Evolutionary conservation across 1,140 invertebrate species (phyloP), one percentile per base, ranked within the genome.

Genomic region (Penaeus indicus): DNA sequence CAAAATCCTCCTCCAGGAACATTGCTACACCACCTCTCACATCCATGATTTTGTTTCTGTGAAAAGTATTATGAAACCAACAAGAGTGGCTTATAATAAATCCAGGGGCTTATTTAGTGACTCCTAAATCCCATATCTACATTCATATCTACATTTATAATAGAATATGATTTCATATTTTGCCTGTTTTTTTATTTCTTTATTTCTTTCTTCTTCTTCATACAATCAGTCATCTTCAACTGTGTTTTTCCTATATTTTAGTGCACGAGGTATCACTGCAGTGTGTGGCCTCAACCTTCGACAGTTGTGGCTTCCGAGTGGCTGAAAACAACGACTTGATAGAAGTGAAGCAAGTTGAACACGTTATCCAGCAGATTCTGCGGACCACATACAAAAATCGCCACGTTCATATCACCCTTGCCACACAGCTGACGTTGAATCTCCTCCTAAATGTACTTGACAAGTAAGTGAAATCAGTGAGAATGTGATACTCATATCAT

Each of bases 361-460:
- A 89, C n/a, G 84, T 88, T 13, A 81, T 89, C n/a, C 47, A 78
- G 19, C 81, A 79, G 27, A 60, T 85, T 18, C 21, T 88, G 5
- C 77, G 79, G 18, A 54, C 83, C 13, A 90, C 86, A 7, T 89
- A 85, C 82, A 89, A 88, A 69, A 64, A 85, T 25, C 86, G 90
- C 78, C 92, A 93, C 84, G 93, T 94, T 63, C 94, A 95, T 91
- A 93, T 95, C 80, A 94, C 95, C 90, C 91, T 94, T 84, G 92
- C 93, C 79, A 94, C 94, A 32, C 94, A 95, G 90, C 91, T 95
- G 47, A 92, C 94, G 85, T 92, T 95, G 60, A 95, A 95, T 92
- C 93, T 95, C 85, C 92, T 95, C 42, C 93, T 95, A 27, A 95
- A 95, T 93, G 92, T 95, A 89, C 95, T 94, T 94, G 95, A 95